Evolutionary conservation across 2,113 vertebrate genomes (phyloP), one percentile per base, ranked within the genome.

Genomic region (Anseranas semipalmata): DNA sequence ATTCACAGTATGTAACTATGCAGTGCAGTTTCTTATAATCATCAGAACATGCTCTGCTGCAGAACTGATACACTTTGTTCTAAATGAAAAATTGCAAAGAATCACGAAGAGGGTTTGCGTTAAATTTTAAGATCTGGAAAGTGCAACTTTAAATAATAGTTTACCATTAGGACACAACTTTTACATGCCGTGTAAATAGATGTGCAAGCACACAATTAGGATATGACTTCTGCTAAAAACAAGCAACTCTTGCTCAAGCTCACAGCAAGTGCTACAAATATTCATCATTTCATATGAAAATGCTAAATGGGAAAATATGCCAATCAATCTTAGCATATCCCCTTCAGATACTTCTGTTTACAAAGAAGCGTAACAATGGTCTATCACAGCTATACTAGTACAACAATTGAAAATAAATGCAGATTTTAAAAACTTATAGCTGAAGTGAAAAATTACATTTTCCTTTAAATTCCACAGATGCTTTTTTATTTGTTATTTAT

Each of bases 21-120:
- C 99, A 99, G 92, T 99, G 99, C 46, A 99, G 98, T 95, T 99
- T 99, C 98, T 99, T 99, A 97, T 99, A 99, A 97, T 99, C 99
- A 96, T 99, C 99, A 93, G 99, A 99, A 97, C 99, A 99, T 33
- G 98, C 97, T 97, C 98, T 99, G 95, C 99, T 99, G 97, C 99
- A 99, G 98, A 99, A 99, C 97, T 99, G 99, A 98, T 99, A 98
- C 18, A 99, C 98, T 94, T 99, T 99, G 96, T 99, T 99, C 99
- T 99, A 98, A 95, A 98, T 43, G 94, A 53, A 98, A 95, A 97
- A 92, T 78, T 63, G 77, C 70, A 93, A 95, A 96, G 90, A 62
- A 90, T 65, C 12, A 4, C 7, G 4, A 85, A 82, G 22, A 74
- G 18, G 9, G 41, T 79, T 91, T 94, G 68, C 24, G 78, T 41